Base-by-base conservation (phyloP, 1,140 invertebrate species). In the Tetraneura akinire region DNA sequence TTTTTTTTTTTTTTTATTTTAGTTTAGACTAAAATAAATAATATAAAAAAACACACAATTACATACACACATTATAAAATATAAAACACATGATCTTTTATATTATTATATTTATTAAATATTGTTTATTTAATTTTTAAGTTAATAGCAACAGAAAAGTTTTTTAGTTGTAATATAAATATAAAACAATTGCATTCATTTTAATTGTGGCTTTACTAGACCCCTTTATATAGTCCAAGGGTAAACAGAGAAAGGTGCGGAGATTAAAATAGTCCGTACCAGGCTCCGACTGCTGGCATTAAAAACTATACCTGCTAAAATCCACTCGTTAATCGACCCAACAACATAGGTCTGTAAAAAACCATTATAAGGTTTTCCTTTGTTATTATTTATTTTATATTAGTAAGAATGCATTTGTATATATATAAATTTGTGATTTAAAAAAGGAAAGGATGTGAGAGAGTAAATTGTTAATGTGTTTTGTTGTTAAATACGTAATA, bases 301-400 rank as follows among this genome's bases (percentile, higher is more conserved):
- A 74, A 74, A 74, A 74, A 74, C 71, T 55, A 21, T 74, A 55
- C 49, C 71, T 74, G 51, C 51, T 55, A 23, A 74, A 74, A 55
- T 42, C 71, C 29, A 74, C 71, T 74, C 71, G 51, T 74, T 74
- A 74, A 74, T 74, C 71, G 71, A 74, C 71, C 71, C 71, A 74
- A 74, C 70, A 53, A 73, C 32, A 23, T 14, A 42, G 29, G 26
- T 21, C 45, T 70, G 14, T 18, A 70, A 70, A 70, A 49, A 70
- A 70, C 21, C 3, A 26, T 49, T 49, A 45, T 49, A 23, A 49
- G 26, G 68, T 29, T 49, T 16, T 70, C 23, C 23, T 70, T 70
- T 70, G 42, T 70, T 29, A n/a, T 70, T 37, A 11, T 49, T 37
- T 37, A 26, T 49, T 70, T 11, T 49, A 29, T 49, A 70, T 26